phyloP scores from a whole-genome alignment of 2,888 invertebrate species.

The Seira musarum region DNA sequence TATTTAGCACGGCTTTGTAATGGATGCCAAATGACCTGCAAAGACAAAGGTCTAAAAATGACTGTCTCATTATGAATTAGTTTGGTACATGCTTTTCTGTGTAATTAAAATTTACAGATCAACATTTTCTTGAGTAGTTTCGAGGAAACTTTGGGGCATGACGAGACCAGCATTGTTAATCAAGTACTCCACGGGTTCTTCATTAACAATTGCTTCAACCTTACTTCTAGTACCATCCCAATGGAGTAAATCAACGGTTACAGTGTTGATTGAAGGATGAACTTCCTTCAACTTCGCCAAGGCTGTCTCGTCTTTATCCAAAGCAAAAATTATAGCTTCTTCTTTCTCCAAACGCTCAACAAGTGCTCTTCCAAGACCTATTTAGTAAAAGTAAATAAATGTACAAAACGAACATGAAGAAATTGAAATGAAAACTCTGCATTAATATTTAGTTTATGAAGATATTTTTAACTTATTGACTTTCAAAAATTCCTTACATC shows the following conservation, averaged over 20 bases:
- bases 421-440: neutral
- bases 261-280: neutral
- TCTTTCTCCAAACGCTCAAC: slow-evolving; percentile 25
- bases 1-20: slow-evolving; percentile 87
- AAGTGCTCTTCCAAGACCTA: slow-evolving; percentile 43
- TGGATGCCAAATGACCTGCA: slow-evolving; percentile 78
- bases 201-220: slow-evolving; percentile 27
- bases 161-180: slow-evolving; percentile 54
- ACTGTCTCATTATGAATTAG: neutral
- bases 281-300: slow-evolving; percentile 11
- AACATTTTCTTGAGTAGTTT: slow-evolving; percentile 45
- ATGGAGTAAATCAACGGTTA: slow-evolving; percentile 29
- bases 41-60: neutral
- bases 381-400: neutral
- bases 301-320: slow-evolving; percentile 29
- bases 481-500: slow-evolving; percentile 22
- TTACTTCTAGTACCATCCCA: slow-evolving; percentile 39
- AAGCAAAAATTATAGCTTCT: slow-evolving; percentile 26
- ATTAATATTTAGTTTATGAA: neutral
- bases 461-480: too few relatives aligned
- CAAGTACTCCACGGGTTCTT: slow-evolving; percentile 40
- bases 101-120: slow-evolving; percentile 28
- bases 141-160: slow-evolving; percentile 50
- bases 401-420: neutral
- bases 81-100: neutral